Evolutionary conservation across 2,888 invertebrate species (phyloP), one percentile per base, ranked within the genome.

Genomic region (Monochamus alternatus): DNA sequence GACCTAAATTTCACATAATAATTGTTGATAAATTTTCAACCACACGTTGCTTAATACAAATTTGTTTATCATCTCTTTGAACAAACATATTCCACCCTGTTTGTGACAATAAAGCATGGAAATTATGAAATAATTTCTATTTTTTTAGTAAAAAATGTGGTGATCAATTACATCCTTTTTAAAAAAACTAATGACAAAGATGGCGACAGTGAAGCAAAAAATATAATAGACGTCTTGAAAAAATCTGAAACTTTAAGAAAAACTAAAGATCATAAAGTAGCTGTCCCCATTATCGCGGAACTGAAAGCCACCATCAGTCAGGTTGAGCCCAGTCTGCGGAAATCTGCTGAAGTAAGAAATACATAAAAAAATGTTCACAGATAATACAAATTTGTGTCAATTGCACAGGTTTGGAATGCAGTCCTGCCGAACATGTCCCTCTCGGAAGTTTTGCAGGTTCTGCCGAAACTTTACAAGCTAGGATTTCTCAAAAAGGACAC

Each of bases 321-420:
- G 86, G 90, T 95, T n/a, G 94, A 94, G 71, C 92, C 93, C 5
- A 91, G 91, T 83, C 88, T 94, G 76, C 88, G 94, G 62, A 94
- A 93, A 81, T 91, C 92, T 62, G 90, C 91, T 85, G 90, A 91
- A 85, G 93, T 94, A 88, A 87, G 3, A 38, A 38, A 5, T 38
- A 38, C 90, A 65, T 30, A 22, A 55, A 55, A n/a, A 14, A n/a
- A 9, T 3, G 3, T 55, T n/a, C 55, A 2, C 7, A 22, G 5
- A 31, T 31, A 60, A 14, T 51, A 65, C 12, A 31, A 58, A 70
- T 74, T 52, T 30, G 71, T 69, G 64, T 78, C 80, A 80, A 75
- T 80, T 81, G 38, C n/a, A n/a, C 82, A 94, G 93, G 90, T 94
- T 60, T 94, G 94, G 93, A 89, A 90, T 82, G 90, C 91, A 75